A percentile compares a stretch with the other conserved stretches of the same genome.
Conservation (phyloP, 2,113 vertebrate species). For the Hyla sarda region DNA sequence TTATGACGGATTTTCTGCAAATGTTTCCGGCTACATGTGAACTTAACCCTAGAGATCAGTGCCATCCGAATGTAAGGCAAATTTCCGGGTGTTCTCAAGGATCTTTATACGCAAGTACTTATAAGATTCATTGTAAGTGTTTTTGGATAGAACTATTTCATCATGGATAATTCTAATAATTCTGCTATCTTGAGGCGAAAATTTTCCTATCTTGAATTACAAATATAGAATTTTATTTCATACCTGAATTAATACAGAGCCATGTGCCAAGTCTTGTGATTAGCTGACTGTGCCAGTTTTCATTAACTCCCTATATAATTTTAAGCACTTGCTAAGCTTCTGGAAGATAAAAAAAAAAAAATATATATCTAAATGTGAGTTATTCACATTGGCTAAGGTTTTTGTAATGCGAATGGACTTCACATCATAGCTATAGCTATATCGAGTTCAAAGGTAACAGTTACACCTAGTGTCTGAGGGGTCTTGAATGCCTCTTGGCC, state of each 20-base stretch:
- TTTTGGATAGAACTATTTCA: no score
- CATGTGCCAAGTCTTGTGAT: not conserved
- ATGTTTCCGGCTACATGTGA: no score
- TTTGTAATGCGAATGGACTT: not conserved
- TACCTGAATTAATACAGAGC: conserved; percentile 1
- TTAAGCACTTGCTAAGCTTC: not conserved
- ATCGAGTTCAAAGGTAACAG: no score
- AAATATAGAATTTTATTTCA: not conserved
- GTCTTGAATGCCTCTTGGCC: not conserved
- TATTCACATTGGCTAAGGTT: not conserved
- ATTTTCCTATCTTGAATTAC: not conserved
- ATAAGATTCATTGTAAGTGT: no score
- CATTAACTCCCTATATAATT: not conserved
- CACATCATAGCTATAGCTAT: not conserved
- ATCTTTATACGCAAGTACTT: no score
- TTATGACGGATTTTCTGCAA: no score
- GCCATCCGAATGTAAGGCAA: no score
- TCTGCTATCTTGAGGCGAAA: not conserved
- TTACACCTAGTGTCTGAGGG: not conserved
- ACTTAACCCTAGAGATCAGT: no score
- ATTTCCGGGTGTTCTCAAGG: no score
- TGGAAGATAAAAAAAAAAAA: not conserved
- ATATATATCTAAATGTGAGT: not conserved
- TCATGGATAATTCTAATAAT: not conserved
- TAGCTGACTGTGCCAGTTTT: conserved; percentile 12